A percentile compares a stretch with the other conserved stretches of the same genome.
phyloP scores from a whole-genome alignment of 2,113 vertebrate species.

The Takifugu bimaculatus region DNA sequence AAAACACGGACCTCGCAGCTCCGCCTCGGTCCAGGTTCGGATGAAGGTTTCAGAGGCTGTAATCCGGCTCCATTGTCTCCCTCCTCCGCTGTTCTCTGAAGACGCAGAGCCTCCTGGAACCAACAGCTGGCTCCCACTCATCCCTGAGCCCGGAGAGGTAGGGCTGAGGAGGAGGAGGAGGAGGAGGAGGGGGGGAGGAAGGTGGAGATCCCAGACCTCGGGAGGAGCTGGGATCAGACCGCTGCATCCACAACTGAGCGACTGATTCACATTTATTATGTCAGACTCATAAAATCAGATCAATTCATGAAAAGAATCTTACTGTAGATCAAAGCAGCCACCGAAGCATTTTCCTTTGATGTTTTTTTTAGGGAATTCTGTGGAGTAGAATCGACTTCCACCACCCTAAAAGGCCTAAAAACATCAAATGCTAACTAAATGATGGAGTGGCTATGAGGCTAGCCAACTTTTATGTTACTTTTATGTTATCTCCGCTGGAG shows the following conservation, averaged over 20 bases:
- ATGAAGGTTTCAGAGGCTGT: conserved; percentile 14
- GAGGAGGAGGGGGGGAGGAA: conserved; percentile 9
- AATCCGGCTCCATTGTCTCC: conserved; percentile 29
- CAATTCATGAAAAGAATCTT: background rate
- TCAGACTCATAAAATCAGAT: background rate
- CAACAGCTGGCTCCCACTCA: conserved; percentile 46
- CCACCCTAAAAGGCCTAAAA: too few species aligned
- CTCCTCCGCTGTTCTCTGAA: background rate
- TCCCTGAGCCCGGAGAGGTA: conserved; percentile 10
- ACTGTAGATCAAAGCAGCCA: background rate
- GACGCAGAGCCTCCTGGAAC: conserved; percentile 11
- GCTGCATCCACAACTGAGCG: background rate
- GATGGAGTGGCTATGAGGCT: background rate
- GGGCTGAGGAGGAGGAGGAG: conserved; percentile 6
- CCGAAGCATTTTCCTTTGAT: background rate
- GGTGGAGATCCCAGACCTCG: conserved; percentile 36
- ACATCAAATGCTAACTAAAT: too few species aligned
- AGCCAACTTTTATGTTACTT: background rate
- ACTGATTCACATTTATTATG: too few species aligned
- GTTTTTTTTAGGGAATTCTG: too few species aligned
- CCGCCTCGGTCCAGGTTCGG: background rate
- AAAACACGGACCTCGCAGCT: background rate
- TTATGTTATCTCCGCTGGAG: too few species aligned
- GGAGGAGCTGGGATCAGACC: background rate
- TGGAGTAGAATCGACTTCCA: too few species aligned